Conservation (phyloP, 2,888 invertebrate genomes). For the Hetaerina titia region DNA sequence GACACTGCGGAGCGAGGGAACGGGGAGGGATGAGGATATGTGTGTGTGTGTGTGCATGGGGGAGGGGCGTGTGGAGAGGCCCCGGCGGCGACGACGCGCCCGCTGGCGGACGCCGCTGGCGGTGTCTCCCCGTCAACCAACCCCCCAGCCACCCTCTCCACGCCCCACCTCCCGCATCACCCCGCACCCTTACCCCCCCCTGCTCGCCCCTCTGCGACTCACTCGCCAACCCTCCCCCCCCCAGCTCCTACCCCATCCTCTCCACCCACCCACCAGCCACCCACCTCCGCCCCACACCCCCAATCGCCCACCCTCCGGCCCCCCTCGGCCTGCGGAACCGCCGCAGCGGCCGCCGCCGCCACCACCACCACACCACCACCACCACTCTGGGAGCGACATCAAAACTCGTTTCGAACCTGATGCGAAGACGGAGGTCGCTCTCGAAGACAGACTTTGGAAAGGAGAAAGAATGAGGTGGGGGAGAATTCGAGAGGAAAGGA, state of each 20-base stretch:
- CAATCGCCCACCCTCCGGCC: not conserved
- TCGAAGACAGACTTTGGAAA: not conserved
- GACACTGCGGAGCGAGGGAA: too few species aligned
- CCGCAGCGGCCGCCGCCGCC: constrained; percentile 46
- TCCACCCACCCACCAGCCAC: not conserved
- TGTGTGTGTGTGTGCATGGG: too few species aligned
- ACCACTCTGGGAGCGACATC: constrained; percentile 53
- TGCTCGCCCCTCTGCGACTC: not conserved
- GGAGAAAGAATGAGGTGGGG: not conserved
- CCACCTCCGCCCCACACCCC: not conserved
- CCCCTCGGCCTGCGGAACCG: not conserved
- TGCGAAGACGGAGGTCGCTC: constrained; percentile 62
- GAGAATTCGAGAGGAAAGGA: not conserved
- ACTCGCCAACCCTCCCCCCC: not conserved
- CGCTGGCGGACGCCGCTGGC: too few species aligned
- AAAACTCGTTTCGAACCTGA: constrained; percentile 67
- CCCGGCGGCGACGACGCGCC: too few species aligned
- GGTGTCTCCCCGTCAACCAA: not conserved
- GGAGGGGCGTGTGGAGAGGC: too few species aligned
- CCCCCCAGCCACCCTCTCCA: not conserved
- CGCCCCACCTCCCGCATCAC: not conserved
- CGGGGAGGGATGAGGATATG: too few species aligned
- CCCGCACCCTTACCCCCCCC: too few species aligned
- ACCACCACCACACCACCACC: constrained; percentile 9
- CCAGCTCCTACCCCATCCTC: too few species aligned